Percentiles rank a stretch among this genome's conserved stretches.
These are phyloP conservation scores for Aphidoletes aphidimyza DNA, from an alignment of 2,888 invertebrate genomes.

Conservation along the genomic window DNA sequence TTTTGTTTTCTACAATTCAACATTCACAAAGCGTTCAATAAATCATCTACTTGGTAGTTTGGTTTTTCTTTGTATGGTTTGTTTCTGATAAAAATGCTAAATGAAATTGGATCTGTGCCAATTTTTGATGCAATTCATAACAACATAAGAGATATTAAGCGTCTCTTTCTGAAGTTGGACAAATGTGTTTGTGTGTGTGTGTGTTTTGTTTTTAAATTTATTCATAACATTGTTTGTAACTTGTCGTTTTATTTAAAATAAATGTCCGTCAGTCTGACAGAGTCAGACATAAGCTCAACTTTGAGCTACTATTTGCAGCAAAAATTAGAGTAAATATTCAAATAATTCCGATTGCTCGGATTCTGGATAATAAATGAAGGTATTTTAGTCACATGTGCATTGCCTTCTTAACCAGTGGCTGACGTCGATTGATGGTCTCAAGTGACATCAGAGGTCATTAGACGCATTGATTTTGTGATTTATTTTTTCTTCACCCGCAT, in stretches of 20 bases:
- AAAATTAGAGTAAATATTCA: background rate
- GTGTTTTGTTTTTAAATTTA: background rate
- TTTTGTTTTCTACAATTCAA: conserved; percentile 39
- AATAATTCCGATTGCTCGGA: background rate
- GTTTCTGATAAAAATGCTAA: conserved; percentile 16
- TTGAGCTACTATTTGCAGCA: conserved; percentile 7
- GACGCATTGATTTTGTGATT: no score
- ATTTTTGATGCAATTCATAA: conserved; percentile 36
- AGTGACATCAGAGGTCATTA: no score
- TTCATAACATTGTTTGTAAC: background rate
- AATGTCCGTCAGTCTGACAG: no score
- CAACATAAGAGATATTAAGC: conserved; percentile 29
- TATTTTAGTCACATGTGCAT: background rate
- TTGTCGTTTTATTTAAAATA: background rate
- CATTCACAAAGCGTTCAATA: conserved; percentile 41
- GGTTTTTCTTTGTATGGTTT: background rate
- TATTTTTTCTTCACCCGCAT: no score
- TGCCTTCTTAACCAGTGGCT: no score
- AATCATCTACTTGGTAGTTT: conserved; percentile 14
- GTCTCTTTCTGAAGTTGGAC: conserved; percentile 4
- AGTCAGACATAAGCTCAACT: background rate
- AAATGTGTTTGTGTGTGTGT: background rate
- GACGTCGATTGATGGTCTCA: no score
- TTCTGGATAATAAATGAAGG: background rate
- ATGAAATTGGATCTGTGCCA: conserved; percentile 4